These are phyloP conservation scores for Ceratosolen fusciceps DNA, from an alignment of 1,140 invertebrate genomes.

Conservation along the genomic window DNA sequence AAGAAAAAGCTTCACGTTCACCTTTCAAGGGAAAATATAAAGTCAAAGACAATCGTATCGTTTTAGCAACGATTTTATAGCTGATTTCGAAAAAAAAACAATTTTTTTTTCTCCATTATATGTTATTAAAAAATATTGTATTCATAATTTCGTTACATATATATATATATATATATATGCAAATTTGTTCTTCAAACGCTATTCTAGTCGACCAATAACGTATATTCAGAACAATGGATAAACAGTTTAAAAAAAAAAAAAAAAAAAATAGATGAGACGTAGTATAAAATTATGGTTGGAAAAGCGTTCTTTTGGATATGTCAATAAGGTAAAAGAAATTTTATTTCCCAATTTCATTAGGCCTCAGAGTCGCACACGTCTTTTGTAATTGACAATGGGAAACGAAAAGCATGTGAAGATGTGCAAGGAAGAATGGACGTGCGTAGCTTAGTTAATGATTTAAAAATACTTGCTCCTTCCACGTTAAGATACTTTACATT, in stretches of 20 bases:
- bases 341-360: slow-evolving; percentile 32
- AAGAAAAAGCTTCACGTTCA: no score
- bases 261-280: not conserved
- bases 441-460: not conserved
- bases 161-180: not conserved
- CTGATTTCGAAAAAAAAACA: not conserved
- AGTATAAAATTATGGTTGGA: not conserved
- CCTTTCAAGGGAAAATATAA: no score
- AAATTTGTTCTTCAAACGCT: no score
- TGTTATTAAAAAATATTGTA: not conserved
- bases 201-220: no score
- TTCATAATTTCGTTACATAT: not conserved
- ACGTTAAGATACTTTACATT: not conserved
- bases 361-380: not conserved
- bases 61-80: not conserved
- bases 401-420: slow-evolving; percentile 6
- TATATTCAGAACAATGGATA: slow-evolving; percentile 27
- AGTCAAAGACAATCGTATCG: no score
- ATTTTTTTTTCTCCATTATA: not conserved
- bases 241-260: not conserved
- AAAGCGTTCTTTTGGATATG: not conserved
- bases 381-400: slow-evolving; percentile 26
- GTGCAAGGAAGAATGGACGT: not conserved
- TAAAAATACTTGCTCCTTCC: not conserved
- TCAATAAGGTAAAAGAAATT: slow-evolving; percentile 32